Evolutionary conservation across 2,797 vertebrate species (phyloP).

Genomic region (Chaetodon trifasciatus): DNA sequence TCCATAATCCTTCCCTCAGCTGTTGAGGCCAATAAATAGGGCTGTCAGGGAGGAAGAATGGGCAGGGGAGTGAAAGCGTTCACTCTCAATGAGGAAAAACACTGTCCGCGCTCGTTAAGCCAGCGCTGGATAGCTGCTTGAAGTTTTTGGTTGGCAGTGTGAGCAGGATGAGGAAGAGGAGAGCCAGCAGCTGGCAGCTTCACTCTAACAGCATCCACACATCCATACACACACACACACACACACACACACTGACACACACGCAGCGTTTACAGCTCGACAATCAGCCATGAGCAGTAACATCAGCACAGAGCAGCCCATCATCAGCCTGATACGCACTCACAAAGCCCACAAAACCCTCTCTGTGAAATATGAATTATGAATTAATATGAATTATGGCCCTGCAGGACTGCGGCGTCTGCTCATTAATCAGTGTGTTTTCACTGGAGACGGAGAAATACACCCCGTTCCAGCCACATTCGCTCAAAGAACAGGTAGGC

Average conservation of each 20-base stretch:
- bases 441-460: conserved; percentile 47
- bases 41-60: conserved; percentile 50
- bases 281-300: conserved; percentile 58
- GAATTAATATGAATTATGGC: conserved; percentile 78
- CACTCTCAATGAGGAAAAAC: conserved; percentile 33
- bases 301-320: conserved; percentile 54
- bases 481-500: conserved; percentile 51
- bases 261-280: conserved; percentile 36
- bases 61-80: conserved; percentile 42
- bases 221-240: background rate
- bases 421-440: conserved; percentile 77
- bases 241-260: background rate
- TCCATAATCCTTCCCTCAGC: conserved; percentile 70
- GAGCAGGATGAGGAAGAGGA: background rate
- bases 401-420: conserved; percentile 50
- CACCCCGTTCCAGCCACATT: background rate
- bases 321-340: conserved; percentile 57
- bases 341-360: conserved; percentile 59
- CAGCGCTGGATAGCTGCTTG: conserved; percentile 25
- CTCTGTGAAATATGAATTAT: conserved; percentile 74
- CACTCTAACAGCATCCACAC: conserved; percentile 18
- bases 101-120: conserved; percentile 29
- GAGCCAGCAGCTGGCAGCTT: background rate
- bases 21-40: conserved; percentile 59
- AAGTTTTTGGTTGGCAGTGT: conserved; percentile 26